These are phyloP conservation scores for Agelas oroides DNA, from an alignment of 37 sponge, comb jelly and placozoan species.

Conservation along the genomic window DNA sequence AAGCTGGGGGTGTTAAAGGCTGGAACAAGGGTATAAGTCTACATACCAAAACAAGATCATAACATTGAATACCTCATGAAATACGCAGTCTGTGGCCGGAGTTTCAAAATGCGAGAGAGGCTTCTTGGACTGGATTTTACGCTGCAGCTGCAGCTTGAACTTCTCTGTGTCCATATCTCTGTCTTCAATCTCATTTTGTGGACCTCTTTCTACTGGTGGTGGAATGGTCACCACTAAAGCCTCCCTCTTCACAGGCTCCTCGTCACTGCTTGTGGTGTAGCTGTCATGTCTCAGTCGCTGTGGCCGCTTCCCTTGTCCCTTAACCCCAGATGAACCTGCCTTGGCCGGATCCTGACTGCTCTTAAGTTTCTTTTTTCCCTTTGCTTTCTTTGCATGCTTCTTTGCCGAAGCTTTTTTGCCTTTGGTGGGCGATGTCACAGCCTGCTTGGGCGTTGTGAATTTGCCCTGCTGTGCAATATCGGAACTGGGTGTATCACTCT, in stretches of 20 bases:
- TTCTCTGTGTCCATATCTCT: background rate
- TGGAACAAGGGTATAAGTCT: too few species aligned
- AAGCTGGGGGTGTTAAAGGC: too few species aligned
- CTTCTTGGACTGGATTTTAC: slow-evolving; percentile 55
- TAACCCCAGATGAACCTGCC: background rate
- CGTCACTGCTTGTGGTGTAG: slow-evolving; percentile 60
- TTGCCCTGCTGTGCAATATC: background rate
- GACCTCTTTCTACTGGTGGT: background rate
- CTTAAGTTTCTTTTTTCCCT: slow-evolving; percentile 13
- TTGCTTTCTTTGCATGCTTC: slow-evolving; percentile 32
- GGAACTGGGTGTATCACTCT: slow-evolving; percentile 5
- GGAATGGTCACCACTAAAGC: background rate
- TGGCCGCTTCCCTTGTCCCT: background rate
- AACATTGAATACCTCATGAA: slow-evolving; percentile 54
- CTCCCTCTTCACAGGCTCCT: slow-evolving; percentile 23
- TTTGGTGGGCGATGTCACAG: background rate
- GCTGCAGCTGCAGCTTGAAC: slow-evolving; percentile 18
- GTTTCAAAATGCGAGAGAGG: slow-evolving; percentile 60
- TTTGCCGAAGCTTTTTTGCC: slow-evolving; percentile 17
- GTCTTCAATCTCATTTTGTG: background rate
- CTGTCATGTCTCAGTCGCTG: slow-evolving; percentile 56
- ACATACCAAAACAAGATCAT: too few species aligned
- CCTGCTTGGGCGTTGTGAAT: background rate
- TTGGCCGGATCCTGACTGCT: background rate
- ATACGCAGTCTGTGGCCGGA: slow-evolving; percentile 55